Percentiles rank a stretch among this genome's conserved stretches.
These are phyloP conservation scores for Camponotus floridanus DNA, from an alignment of 1,140 invertebrate species.

Conservation along the genomic window DNA sequence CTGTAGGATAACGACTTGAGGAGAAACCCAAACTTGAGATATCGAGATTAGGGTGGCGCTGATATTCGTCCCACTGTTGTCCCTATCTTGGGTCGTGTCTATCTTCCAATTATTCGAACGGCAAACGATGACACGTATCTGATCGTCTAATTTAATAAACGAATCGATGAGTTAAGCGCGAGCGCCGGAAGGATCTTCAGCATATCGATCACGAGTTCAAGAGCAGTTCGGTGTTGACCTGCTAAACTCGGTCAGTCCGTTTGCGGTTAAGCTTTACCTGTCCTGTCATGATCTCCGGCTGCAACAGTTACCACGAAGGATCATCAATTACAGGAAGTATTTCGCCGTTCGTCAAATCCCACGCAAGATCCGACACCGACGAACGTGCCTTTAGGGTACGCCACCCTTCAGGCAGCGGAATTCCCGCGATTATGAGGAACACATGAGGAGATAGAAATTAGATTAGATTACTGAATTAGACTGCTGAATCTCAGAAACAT, in stretches of 20 bases:
- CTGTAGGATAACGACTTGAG: too few species aligned
- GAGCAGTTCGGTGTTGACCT: slow-evolving; percentile 47
- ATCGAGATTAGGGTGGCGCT: neutral
- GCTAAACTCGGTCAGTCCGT: slow-evolving; percentile 62
- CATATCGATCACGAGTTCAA: slow-evolving; percentile 28
- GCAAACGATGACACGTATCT: neutral
- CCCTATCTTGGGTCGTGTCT: neutral
- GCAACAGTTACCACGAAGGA: slow-evolving; percentile 70
- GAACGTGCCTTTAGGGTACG: neutral
- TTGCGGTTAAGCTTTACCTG: slow-evolving; percentile 59
- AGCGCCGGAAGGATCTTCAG: neutral
- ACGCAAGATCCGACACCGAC: neutral
- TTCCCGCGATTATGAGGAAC: neutral
- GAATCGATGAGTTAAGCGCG: slow-evolving; percentile 16
- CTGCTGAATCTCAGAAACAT: neutral
- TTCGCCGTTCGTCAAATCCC: slow-evolving; percentile 55
- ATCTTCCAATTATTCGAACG: neutral
- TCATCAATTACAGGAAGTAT: slow-evolving; percentile 73
- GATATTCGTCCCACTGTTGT: neutral
- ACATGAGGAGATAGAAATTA: slow-evolving; percentile 2
- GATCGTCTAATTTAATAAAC: slow-evolving; percentile 30
- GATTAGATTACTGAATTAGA: neutral
- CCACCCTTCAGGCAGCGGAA: neutral
- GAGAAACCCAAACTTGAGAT: neutral
- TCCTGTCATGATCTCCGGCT: slow-evolving; percentile 61